Percentiles rank a stretch among this genome's conserved stretches.
Conservation (phyloP, 2,888 invertebrate species). For the Cerceris ruficornis region DNA sequence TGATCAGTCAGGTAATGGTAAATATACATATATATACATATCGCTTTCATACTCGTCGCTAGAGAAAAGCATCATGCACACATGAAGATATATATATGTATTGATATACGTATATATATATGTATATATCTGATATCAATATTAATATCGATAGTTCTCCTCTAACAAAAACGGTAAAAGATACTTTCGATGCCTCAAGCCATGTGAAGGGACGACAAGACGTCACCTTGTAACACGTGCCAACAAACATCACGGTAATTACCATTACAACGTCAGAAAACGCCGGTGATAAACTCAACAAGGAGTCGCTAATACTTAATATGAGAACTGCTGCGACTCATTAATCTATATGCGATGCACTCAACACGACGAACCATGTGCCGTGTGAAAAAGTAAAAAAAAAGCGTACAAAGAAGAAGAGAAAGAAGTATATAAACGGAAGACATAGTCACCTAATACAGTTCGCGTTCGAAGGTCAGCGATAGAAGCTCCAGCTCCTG, state of each 20-base stretch:
- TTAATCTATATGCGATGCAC: constrained; percentile 55
- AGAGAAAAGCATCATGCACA: constrained; percentile 78
- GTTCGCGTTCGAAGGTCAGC: constrained; percentile 50
- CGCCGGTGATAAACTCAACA: constrained; percentile 46
- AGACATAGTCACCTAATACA: constrained; percentile 58
- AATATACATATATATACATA: constrained; percentile 53
- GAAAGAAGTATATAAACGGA: constrained; percentile 43
- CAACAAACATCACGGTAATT: constrained; percentile 76
- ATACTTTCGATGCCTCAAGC: constrained; percentile 73
- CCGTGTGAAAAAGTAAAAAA: constrained; percentile 46
- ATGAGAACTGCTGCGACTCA: constrained; percentile 43
- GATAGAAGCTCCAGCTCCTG: constrained; percentile 41
- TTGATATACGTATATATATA: constrained; percentile 51
- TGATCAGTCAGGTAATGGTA: constrained; percentile 23
- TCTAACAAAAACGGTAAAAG: constrained; percentile 69
- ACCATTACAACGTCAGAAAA: constrained; percentile 72
- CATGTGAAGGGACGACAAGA: constrained; percentile 64
- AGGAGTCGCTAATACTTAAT: constrained; percentile 33
- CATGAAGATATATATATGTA: constrained; percentile 65
- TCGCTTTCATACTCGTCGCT: constrained; percentile 74
- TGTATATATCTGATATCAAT: constrained; percentile 55
- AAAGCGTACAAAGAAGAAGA: constrained; percentile 62
- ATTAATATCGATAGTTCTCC: constrained; percentile 58
- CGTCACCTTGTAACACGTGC: constrained; percentile 72
- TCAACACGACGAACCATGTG: constrained; percentile 48